Base-by-base conservation (phyloP, 1,140 invertebrate genomes). In the Atopsyche davidsoni region DNA sequence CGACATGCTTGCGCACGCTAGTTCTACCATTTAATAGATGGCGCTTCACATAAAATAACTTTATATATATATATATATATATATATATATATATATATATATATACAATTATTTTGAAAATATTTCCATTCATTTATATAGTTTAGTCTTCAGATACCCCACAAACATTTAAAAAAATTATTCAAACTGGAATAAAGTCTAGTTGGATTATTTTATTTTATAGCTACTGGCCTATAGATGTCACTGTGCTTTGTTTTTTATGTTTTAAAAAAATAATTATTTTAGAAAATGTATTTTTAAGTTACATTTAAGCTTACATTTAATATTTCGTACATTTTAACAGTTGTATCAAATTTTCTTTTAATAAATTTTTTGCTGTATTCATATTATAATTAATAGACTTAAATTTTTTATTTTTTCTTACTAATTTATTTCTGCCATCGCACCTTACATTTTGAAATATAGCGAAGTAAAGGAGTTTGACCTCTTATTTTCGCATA, bases 181-280 rank as follows among this genome's bases (percentile, higher is more conserved):
- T 35, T 35, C 17, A 16, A 4, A 35, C 7, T 28, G 13, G 17
- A 35, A 35, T 35, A 35, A 7, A 28, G n/a, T 28, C 11, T 11
- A 7, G 17, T 13, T 36, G 4, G 10, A 40, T 40, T 44, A 44
- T 14, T 44, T 44, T 10, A 35, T 34, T n/a, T n/a, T n/a, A n/a
- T n/a, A n/a, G n/a, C 44, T 34, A 35, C 24, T 35, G 16, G 22
- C 7, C 16, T 17, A 32, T 46, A 46, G 44, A 46, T 32, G 43
- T 43, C 43, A 21, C 25, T 35, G 14, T 35, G 11, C 21, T n/a
- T 23, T 28, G 13, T 28, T 28, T 28, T 28, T 28, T 13, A 28
- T 13, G 25, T 28, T 28, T 9, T 9, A 28, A 9, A 28, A 9
- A 9, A 9, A 28, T 9, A 28, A 9, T 9, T 9, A 28, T 28